These are phyloP conservation scores for Liopterus haemorrhoidalis DNA, from an alignment of 2,888 invertebrate species.

Conservation along the genomic window DNA sequence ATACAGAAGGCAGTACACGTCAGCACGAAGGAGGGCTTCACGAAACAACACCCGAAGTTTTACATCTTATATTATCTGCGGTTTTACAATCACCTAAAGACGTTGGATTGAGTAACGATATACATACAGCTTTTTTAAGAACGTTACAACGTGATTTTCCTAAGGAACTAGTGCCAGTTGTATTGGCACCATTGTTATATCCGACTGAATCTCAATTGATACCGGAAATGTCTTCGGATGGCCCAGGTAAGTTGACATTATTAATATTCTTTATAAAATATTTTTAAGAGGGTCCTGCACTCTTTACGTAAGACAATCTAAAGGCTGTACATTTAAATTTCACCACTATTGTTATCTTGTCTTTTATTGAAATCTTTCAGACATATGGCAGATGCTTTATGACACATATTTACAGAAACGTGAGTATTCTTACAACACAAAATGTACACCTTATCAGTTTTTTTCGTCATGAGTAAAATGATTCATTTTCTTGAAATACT, in stretches of 20 bases:
- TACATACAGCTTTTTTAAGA: slow-evolving; percentile 73
- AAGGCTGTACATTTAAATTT: too few relatives aligned
- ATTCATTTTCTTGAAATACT: too few relatives aligned
- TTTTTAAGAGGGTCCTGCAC: too few relatives aligned
- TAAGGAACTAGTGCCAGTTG: slow-evolving; percentile 79
- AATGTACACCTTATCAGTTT: too few relatives aligned
- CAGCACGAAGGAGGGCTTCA: slow-evolving; percentile 76
- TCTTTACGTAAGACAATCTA: too few relatives aligned
- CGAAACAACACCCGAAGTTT: slow-evolving; percentile 84
- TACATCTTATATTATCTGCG: slow-evolving; percentile 71
- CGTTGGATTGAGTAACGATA: slow-evolving; percentile 62
- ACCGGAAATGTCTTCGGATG: slow-evolving; percentile 58
- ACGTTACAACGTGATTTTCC: slow-evolving; percentile 83
- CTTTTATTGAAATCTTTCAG: too few relatives aligned
- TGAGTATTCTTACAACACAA: too few relatives aligned
- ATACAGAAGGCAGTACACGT: slow-evolving; percentile 67
- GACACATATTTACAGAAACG: too few relatives aligned
- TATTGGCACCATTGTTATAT: slow-evolving; percentile 83
- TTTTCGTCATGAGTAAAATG: too few relatives aligned
- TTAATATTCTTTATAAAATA: too few relatives aligned
- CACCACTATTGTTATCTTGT: too few relatives aligned
- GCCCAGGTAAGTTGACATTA: slow-evolving; percentile 53
- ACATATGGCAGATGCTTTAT: too few relatives aligned
- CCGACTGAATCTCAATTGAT: slow-evolving; percentile 67
- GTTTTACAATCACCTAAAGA: slow-evolving; percentile 56